Evolutionary conservation across 2,888 invertebrate genomes (phyloP).

Genomic region (Scaptodrosophila latifasciaeformis): DNA sequence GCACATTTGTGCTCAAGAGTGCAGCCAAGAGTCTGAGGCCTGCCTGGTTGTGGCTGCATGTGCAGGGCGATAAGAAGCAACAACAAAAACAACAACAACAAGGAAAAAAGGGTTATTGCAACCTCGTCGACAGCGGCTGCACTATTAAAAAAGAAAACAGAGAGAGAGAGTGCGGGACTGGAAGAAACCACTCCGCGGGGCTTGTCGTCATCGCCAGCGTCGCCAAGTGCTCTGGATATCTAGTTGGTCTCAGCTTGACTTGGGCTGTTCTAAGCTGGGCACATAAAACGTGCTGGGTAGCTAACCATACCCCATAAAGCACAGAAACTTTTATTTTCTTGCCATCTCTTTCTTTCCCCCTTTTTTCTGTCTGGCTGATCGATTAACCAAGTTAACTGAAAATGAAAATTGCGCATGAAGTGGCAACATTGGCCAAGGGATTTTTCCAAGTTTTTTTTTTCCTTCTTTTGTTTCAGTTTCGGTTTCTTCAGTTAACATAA

Average conservation of each 20-base stretch:
- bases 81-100: neutral
- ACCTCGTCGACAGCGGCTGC: conserved; percentile 32
- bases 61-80: conserved; percentile 53
- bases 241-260: conserved; percentile 3
- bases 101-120: neutral
- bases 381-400: conserved; percentile 60
- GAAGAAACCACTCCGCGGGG: conserved; percentile 30
- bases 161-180: neutral
- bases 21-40: conserved; percentile 9
- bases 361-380: conserved; percentile 44
- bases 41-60: conserved; percentile 3
- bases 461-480: conserved; percentile 2
- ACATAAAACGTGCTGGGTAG: conserved; percentile 33
- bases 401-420: conserved; percentile 67
- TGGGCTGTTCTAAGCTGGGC: conserved; percentile 6
- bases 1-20: conserved; percentile 26
- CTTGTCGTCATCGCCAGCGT: conserved; percentile 35
- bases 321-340: neutral
- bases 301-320: neutral
- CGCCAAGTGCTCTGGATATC: too few species aligned
- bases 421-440: conserved; percentile 49
- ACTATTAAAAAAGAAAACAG: conserved; percentile 35
- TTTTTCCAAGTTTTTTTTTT: neutral
- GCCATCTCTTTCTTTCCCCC: too few species aligned
- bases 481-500: conserved; percentile 65